Base-by-base conservation (phyloP, 2,888 invertebrate genomes). In the Linnaemya vulpina region DNA sequence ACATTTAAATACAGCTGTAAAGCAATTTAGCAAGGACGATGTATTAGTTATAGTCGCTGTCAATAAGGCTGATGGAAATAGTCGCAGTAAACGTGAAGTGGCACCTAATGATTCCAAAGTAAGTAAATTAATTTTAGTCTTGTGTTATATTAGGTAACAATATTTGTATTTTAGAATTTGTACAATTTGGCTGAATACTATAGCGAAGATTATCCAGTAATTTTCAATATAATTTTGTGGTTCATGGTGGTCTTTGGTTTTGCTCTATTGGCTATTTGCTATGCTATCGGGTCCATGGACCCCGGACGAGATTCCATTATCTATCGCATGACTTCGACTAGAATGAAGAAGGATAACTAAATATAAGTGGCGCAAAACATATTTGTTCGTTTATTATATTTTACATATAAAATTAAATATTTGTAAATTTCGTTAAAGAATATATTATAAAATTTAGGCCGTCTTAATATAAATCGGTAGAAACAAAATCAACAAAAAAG, bases 261-360 rank as follows among this genome's bases (percentile, higher is more conserved):
- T 92, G 93, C 96, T 0, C 93, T 97, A 65, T 93, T 97, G 58
- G 96, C 97, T 46, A 96, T 97, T 88, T 95, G 95, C 90, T 96
- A 98, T 88, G 95, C 96, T 78, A 97, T 99, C 91, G 97, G 96
- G 90, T 95, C 96, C 89, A 99, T 99, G 98, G 99, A 99, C 93
- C 99, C 99, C 43, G 99, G 99, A 88, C 95, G 98, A 88, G 99
- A 99, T 93, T 99, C 99, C 74, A 98, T 99, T 91, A 99, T 99
- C 93, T 99, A 99, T 93, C 95, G 99, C 89, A 99, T 99, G 98
- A 99, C 99, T 49, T 98, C 96, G 91, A 98, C 97, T 85, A 95
- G 98, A 90, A 97, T 98, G 96, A 99, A 99, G 95, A 99, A 98
- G 93, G 99, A 99, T 89, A 97, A 97, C 92, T 98, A 96, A 95